Base-by-base conservation (phyloP, 2,113 vertebrate genomes). In the Mionectes macconnelli region DNA sequence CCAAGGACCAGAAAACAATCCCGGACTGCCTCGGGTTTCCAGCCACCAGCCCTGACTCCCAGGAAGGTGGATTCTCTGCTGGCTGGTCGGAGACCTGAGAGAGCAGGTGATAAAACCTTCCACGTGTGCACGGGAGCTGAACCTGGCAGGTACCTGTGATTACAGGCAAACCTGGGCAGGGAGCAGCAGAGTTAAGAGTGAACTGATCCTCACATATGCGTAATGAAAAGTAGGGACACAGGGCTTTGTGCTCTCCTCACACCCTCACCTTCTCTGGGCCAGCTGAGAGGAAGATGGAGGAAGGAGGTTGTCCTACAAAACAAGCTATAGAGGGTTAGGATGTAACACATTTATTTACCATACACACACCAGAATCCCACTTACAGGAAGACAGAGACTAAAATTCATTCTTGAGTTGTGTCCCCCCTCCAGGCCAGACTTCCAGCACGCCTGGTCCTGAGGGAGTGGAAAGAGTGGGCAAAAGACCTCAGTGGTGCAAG, bases 291-390 rank as follows among this genome's bases (percentile, higher is more conserved):
- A 40, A 59, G 18, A 10, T 5, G 33, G 44, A 59, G 18, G 25
- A 68, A 39, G 33, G 44, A 56, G 42, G 8, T 9, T 62, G 47
- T 39, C 50, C 76, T 50, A 27, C 53, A 35, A 68, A 78, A 56
- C 24, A 9, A 5, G 16, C 14, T 22, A 4, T 14, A 37, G 52
- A 37, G 10, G 73, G 25, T 19, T 17, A 14, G 0, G 13, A 5
- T 21, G 4, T 2, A 42, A 52, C 2, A 24, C 5, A 25, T 96
- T 97, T 97, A 96, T 96, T 96, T 72, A 6, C 42, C n/a, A 64
- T 37, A 17, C 4, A 9, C n/a, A 49, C 20, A 57, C 18, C 21
- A 35, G 59, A 50, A 69, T 33, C 50, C 45, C 63, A 6, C n/a
- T 76, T 24, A 31, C 28, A 35, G 17, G 6, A 55, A 72, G 5